A percentile compares a stretch with the other conserved stretches of the same genome.
These are phyloP conservation scores for Podilymbus podiceps DNA, from an alignment of 2,113 vertebrate species.

Conservation along the genomic window DNA sequence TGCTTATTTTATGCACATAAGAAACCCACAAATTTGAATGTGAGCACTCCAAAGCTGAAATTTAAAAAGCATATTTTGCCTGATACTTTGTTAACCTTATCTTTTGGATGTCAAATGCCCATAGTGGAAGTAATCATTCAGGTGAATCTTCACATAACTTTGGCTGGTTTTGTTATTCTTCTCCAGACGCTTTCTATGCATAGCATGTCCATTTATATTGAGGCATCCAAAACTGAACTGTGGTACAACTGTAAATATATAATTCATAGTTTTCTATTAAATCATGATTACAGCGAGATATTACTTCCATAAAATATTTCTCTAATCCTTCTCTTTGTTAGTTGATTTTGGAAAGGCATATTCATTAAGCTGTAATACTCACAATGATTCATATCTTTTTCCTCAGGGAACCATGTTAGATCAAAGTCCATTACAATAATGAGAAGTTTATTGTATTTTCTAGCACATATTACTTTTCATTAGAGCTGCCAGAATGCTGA, in stretches of 20 bases:
- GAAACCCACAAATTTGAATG: background rate
- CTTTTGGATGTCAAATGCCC: background rate
- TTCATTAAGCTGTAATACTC: background rate
- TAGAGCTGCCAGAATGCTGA: constrained; percentile 1
- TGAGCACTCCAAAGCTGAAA: background rate
- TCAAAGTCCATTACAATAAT: background rate
- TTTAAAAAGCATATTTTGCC: background rate
- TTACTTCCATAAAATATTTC: background rate
- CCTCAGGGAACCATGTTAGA: background rate
- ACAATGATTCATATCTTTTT: constrained; percentile 1
- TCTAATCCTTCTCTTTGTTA: background rate
- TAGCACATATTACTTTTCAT: background rate
- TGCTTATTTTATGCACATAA: background rate
- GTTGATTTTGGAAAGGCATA: constrained; percentile 35
- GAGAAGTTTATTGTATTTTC: constrained; percentile 40
- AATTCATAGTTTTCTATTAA: background rate
- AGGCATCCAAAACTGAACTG: background rate
- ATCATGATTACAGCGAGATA: background rate
- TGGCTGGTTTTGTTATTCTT: background rate
- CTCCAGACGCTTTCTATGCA: background rate
- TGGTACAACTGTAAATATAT: background rate
- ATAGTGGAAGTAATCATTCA: background rate
- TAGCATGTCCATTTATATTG: background rate
- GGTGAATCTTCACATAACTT: background rate
- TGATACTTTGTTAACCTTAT: background rate